Evolutionary conservation across 2,113 vertebrate species (phyloP).

Genomic region (Prunella fulvescens): DNA sequence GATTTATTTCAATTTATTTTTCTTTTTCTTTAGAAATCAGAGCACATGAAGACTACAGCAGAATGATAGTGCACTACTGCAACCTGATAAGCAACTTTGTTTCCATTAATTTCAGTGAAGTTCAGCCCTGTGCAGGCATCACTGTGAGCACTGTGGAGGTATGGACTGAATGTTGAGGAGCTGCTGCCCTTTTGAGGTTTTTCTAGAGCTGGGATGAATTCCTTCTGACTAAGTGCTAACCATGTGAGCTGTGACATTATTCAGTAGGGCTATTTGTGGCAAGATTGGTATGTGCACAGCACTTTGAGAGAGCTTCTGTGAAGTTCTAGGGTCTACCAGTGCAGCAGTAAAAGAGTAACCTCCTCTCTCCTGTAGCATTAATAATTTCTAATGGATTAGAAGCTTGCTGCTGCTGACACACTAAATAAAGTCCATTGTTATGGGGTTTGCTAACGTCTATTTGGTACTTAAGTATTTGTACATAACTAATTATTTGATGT

Average conservation of each 20-base stretch:
- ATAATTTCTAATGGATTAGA: neutral
- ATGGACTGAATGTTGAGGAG: neutral
- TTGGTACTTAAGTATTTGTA: neutral
- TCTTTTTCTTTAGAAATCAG: neutral
- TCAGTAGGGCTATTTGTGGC: neutral
- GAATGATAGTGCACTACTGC: neutral
- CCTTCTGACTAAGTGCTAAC: neutral
- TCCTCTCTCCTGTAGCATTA: neutral
- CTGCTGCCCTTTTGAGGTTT: neutral
- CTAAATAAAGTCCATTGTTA: neutral
- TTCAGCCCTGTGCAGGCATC: neutral
- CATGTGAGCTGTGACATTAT: neutral
- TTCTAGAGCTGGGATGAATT: neutral
- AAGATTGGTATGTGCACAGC: neutral
- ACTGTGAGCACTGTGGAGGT: accelerated
- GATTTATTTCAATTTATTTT: neutral
- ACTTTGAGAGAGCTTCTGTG: neutral
- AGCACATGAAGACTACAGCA: neutral
- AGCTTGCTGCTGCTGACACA: neutral
- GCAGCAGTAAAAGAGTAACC: neutral
- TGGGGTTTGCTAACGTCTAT: neutral
- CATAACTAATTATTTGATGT: neutral
- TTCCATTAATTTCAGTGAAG: neutral
- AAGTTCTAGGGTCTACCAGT: neutral
- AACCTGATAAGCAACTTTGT: neutral